phyloP scores from a whole-genome alignment of 2,888 invertebrate genomes.

The Ischnura elegans region DNA sequence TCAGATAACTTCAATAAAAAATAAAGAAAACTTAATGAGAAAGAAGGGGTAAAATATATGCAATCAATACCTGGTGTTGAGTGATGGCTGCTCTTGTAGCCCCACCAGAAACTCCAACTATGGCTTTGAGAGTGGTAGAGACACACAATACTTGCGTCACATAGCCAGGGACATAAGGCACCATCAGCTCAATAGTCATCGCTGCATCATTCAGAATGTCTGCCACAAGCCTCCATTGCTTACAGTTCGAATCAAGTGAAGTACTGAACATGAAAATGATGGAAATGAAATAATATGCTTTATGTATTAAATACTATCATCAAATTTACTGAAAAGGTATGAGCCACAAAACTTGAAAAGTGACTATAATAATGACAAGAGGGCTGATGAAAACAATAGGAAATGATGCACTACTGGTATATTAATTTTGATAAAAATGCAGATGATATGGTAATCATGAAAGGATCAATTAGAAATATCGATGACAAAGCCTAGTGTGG shows the following conservation, averaged over 20 bases:
- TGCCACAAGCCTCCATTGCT: slow-evolving; percentile 97
- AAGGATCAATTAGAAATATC: too few species aligned
- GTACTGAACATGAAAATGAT: slow-evolving; percentile 78
- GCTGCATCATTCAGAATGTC: slow-evolving; percentile 95
- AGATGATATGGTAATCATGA: too few species aligned
- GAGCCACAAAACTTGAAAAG: too few species aligned
- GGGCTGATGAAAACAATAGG: too few species aligned
- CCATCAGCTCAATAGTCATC: slow-evolving; percentile 91
- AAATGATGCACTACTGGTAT: too few species aligned
- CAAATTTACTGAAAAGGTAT: too few species aligned
- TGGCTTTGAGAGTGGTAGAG: slow-evolving; percentile 88
- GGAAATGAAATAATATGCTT: background rate
- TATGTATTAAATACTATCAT: too few species aligned
- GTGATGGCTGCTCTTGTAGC: slow-evolving; percentile 96
- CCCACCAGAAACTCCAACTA: slow-evolving; percentile 93
- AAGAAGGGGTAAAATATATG: background rate
- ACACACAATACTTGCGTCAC: slow-evolving; percentile 81
- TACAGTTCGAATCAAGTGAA: slow-evolving; percentile 93
- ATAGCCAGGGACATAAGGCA: slow-evolving; percentile 84
- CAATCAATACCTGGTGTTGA: slow-evolving; percentile 87
- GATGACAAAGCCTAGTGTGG: too few species aligned
- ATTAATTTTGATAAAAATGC: too few species aligned
- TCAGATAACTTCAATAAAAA: background rate
- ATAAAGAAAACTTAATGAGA: background rate
- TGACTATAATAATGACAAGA: background rate